These are phyloP conservation scores for Drosophila neutralis DNA, from an alignment of 2,888 invertebrate species.

Conservation along the genomic window DNA sequence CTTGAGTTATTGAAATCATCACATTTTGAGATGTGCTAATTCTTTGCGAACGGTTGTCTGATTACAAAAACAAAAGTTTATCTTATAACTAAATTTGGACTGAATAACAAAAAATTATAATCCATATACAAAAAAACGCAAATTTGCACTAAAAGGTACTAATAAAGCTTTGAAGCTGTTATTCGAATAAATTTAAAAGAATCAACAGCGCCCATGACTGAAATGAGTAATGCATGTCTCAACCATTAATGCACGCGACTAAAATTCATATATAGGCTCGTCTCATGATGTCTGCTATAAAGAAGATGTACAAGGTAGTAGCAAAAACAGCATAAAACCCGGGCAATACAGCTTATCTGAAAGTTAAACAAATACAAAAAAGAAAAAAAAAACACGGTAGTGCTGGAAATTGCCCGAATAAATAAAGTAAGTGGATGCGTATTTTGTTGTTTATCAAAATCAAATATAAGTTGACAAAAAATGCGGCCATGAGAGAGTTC, in stretches of 20 bases:
- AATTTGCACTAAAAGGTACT: neutral
- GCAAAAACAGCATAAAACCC: neutral
- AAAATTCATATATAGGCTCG: neutral
- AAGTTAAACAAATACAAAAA: slow-evolving; percentile 32
- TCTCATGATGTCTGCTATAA: neutral
- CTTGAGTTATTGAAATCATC: slow-evolving; percentile 27
- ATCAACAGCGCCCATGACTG: neutral
- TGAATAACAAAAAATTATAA: neutral
- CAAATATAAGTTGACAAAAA: slow-evolving; percentile 23
- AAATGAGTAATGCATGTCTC: neutral
- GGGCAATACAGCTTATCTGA: slow-evolving; percentile 36
- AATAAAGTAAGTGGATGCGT: slow-evolving; percentile 34
- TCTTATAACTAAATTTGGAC: slow-evolving; percentile 18
- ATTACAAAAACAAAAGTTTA: slow-evolving; percentile 7
- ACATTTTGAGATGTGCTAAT: slow-evolving; percentile 57
- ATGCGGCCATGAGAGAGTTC: slow-evolving; percentile 45
- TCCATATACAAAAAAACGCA: neutral
- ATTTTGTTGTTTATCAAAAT: slow-evolving; percentile 29
- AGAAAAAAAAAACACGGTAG: slow-evolving; percentile 28
- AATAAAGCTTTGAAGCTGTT: neutral
- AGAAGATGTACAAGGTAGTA: slow-evolving; percentile 18
- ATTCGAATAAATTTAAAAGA: neutral
- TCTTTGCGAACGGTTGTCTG: slow-evolving; percentile 27
- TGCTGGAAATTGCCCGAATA: slow-evolving; percentile 18
- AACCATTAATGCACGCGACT: neutral